Percentiles rank a stretch among this genome's conserved stretches.
These are phyloP conservation scores for Parotocinclus haroldoi DNA, from an alignment of 2,797 vertebrate genomes.

Conservation along the genomic window DNA sequence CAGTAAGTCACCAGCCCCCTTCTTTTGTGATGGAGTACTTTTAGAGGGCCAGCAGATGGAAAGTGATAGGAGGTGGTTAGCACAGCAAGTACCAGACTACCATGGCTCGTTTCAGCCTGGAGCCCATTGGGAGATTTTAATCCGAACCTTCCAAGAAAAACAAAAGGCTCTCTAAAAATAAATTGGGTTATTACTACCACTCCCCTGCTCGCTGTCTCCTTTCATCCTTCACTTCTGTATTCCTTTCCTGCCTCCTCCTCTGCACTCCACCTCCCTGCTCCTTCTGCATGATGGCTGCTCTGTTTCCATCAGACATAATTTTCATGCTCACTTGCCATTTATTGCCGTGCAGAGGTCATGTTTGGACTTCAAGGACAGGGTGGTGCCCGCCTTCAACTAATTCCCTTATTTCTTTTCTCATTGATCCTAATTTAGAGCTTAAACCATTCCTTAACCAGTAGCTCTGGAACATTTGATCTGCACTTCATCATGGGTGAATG, in stretches of 20 bases:
- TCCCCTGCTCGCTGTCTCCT: slow-evolving; percentile 23
- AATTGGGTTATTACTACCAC: slow-evolving; percentile 57
- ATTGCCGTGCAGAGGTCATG: slow-evolving; percentile 25
- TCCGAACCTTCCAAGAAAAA: slow-evolving; percentile 65
- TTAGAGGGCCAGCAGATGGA: slow-evolving; percentile 39
- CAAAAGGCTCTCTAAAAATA: slow-evolving; percentile 70
- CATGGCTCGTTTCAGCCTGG: slow-evolving; percentile 38
- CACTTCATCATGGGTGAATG: neutral
- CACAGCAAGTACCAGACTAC: slow-evolving; percentile 47
- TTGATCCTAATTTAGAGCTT: neutral
- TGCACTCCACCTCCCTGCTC: slow-evolving; percentile 31
- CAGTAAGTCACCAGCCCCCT: slow-evolving; percentile 28
- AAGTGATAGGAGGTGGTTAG: slow-evolving; percentile 43
- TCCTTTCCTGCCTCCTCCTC: slow-evolving; percentile 17
- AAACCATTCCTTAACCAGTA: slow-evolving; percentile 1
- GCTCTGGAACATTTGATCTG: neutral
- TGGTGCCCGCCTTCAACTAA: neutral
- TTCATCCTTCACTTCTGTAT: slow-evolving; percentile 30
- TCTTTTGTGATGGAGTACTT: slow-evolving; percentile 45
- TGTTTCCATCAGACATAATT: slow-evolving; percentile 35
- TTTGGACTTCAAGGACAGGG: slow-evolving; percentile 16
- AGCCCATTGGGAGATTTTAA: slow-evolving; percentile 55
- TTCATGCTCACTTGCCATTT: slow-evolving; percentile 28
- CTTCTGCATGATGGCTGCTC: slow-evolving; percentile 29
- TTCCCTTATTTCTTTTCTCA: neutral